Evolutionary conservation across 2,888 invertebrate genomes (phyloP).

Genomic region (Tetragnatha montana): DNA sequence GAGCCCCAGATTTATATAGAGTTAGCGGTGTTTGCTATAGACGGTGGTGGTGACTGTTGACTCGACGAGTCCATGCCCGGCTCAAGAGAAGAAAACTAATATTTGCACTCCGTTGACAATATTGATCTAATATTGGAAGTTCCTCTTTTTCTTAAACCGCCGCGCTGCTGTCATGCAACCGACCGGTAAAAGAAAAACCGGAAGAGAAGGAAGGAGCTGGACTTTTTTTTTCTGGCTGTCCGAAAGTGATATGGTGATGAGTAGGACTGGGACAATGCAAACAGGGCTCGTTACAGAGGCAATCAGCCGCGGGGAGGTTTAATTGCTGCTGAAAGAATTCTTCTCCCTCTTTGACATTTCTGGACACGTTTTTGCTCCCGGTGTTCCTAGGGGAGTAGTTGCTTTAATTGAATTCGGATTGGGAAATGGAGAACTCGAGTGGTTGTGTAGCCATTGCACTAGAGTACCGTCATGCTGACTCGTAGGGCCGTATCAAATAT

Average conservation of each 20-base stretch:
- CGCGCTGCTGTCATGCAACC: conserved; percentile 69
- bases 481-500: no score
- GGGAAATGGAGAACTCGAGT: no score
- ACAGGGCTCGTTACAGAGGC: conserved; percentile 30
- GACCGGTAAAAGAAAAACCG: conserved; percentile 50
- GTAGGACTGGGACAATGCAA: conserved; percentile 57
- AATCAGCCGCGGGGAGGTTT: conserved; percentile 19
- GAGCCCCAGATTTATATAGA: conserved; percentile 69
- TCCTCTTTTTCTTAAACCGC: conserved; percentile 67
- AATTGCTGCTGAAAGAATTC: conserved; percentile 2
- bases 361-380: neutral
- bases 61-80: conserved; percentile 67
- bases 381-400: no score
- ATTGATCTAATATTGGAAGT: conserved; percentile 71
- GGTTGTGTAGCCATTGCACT: no score
- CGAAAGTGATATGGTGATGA: conserved; percentile 19
- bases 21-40: conserved; percentile 67
- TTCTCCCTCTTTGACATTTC: neutral
- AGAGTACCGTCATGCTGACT: no score
- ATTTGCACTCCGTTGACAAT: conserved; percentile 71
- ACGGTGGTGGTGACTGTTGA: conserved; percentile 70
- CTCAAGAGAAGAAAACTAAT: conserved; percentile 71
- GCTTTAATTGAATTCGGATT: neutral
- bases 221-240: neutral
- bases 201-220: conserved; percentile 47